Evolutionary conservation across 2,888 invertebrate genomes (phyloP).

Genomic region (Caenorhabditis parvicauda): DNA sequence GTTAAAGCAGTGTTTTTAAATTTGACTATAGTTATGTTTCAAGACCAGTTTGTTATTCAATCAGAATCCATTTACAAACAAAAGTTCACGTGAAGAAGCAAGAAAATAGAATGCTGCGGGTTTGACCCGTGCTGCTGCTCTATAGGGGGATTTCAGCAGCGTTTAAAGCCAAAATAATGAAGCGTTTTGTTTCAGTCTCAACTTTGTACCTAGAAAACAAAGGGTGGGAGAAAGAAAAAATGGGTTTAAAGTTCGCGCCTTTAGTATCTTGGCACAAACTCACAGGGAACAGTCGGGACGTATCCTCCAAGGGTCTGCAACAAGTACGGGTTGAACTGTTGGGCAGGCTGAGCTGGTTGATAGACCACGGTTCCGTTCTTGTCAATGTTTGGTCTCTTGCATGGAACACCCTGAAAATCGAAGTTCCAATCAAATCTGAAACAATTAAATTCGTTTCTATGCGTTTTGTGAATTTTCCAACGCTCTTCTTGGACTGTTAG

Average conservation of each 20-base stretch:
- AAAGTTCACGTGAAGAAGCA: too few relatives aligned
- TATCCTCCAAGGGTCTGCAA: constrained; percentile 39
- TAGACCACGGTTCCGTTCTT: constrained; percentile 45
- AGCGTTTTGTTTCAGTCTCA: too few relatives aligned
- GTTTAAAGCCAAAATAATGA: not conserved
- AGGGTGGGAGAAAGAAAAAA: constrained; percentile 4
- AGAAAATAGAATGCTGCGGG: too few relatives aligned
- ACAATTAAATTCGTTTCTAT: not conserved
- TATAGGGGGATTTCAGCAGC: too few relatives aligned
- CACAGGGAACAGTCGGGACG: constrained; percentile 52
- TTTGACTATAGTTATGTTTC: too few relatives aligned
- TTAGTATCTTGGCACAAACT: constrained; percentile 36
- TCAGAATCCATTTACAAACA: too few relatives aligned
- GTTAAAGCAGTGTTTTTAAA: too few relatives aligned
- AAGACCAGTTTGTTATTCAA: too few relatives aligned
- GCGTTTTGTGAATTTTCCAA: too few relatives aligned
- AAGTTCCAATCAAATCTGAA: too few relatives aligned
- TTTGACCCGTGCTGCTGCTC: too few relatives aligned
- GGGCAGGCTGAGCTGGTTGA: constrained; percentile 27
- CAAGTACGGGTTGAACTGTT: constrained; percentile 43
- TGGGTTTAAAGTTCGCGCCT: not conserved
- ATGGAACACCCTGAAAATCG: constrained; percentile 44
- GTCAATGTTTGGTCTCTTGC: constrained; percentile 46
- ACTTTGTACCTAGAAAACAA: constrained; percentile 1
- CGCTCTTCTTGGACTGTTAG: too few relatives aligned